Evolutionary conservation across 2,113 vertebrate genomes (phyloP).

Genomic region (Aleadryas rufinucha): DNA sequence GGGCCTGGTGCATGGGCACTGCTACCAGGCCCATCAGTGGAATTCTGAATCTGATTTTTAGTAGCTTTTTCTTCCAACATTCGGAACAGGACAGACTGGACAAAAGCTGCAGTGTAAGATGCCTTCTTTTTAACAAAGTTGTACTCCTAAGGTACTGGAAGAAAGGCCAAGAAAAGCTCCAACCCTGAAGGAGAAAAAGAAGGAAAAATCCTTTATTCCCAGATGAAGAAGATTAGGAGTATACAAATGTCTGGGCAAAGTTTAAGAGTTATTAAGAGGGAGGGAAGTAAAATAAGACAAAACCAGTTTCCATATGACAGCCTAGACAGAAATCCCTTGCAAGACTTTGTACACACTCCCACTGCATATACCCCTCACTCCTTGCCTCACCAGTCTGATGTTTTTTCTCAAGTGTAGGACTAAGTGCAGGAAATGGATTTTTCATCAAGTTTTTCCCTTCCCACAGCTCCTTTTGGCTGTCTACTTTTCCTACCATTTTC

Average conservation of each 20-base stretch:
- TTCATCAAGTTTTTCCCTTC: neutral
- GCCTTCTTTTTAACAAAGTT: neutral
- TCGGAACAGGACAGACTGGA: neutral
- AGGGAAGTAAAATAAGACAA: neutral
- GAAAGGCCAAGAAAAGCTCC: neutral
- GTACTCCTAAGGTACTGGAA: neutral
- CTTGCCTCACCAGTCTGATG: neutral
- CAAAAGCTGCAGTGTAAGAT: neutral
- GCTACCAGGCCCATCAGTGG: neutral
- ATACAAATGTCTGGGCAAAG: neutral
- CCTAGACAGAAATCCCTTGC: neutral
- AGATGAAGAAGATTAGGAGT: neutral
- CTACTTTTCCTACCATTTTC: neutral
- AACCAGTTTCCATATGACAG: neutral
- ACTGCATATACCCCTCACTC: neutral
- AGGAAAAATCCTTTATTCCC: neutral
- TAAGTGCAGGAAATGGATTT: neutral
- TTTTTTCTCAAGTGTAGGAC: neutral
- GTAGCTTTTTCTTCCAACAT: neutral
- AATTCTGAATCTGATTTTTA: neutral
- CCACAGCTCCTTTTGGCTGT: neutral
- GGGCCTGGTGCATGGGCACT: neutral
- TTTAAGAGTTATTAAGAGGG: neutral
- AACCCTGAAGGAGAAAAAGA: neutral
- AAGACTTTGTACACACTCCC: neutral